These are phyloP conservation scores for Machaerirhynchus nigripectus DNA, from an alignment of 2,113 vertebrate species.

Conservation along the genomic window DNA sequence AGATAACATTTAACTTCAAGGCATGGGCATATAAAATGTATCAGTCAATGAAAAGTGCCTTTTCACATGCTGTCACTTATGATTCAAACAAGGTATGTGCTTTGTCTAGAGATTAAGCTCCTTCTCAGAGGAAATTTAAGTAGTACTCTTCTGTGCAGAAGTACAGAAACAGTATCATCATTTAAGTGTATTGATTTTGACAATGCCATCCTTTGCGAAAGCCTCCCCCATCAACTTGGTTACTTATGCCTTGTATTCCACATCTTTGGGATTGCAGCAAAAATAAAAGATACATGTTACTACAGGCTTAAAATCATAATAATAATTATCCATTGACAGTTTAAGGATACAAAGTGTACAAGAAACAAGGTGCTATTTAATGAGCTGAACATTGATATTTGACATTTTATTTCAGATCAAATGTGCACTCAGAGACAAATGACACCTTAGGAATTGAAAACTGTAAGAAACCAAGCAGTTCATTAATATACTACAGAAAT, in stretches of 20 bases:
- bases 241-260: conserved; percentile 10
- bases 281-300: neutral
- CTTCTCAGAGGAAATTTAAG: neutral
- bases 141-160: neutral
- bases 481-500: neutral
- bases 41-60: neutral
- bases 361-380: neutral
- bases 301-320: neutral
- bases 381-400: neutral
- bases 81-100: neutral
- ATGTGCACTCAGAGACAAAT: neutral
- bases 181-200: neutral
- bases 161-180: neutral
- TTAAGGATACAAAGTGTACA: neutral
- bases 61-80: neutral
- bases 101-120: neutral
- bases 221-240: neutral
- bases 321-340: neutral
- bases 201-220: neutral
- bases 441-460: neutral
- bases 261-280: conserved; percentile 4
- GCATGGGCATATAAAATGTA: neutral
- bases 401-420: neutral
- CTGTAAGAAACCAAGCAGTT: neutral
- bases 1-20: neutral